Conservation (phyloP, 2,888 invertebrate genomes). For the Drosophila borealis region DNA sequence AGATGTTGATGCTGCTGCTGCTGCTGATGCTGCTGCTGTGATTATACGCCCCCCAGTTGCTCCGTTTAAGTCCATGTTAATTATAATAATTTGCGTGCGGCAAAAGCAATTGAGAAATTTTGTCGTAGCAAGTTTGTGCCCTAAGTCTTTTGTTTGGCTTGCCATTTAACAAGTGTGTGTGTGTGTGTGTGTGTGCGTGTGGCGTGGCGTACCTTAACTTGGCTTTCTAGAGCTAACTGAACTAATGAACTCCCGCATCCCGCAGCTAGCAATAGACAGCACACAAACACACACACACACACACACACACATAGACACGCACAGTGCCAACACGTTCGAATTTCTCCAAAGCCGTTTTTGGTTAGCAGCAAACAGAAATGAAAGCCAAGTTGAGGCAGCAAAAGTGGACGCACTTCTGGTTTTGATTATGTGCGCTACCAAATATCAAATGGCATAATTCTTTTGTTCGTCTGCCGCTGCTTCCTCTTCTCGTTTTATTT, state of each 20-base stretch:
- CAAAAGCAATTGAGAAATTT: slow-evolving; percentile 57
- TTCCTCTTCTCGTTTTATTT: slow-evolving; percentile 36
- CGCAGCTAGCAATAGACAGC: slow-evolving; percentile 48
- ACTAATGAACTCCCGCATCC: slow-evolving; percentile 70
- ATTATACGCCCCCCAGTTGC: slow-evolving; percentile 42
- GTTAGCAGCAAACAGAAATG: slow-evolving; percentile 71
- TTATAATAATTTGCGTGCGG: slow-evolving; percentile 69
- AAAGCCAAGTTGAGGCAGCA: slow-evolving; percentile 64
- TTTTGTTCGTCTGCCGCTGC: slow-evolving; percentile 58
- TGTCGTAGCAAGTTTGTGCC: slow-evolving; percentile 53
- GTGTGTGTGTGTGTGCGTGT: background rate
- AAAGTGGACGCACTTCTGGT: slow-evolving; percentile 69
- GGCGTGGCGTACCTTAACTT: slow-evolving; percentile 9
- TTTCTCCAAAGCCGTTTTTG: slow-evolving; percentile 77
- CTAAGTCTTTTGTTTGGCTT: slow-evolving; percentile 66
- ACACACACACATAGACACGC: slow-evolving; percentile 5
- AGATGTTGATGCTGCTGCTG: slow-evolving; percentile 17
- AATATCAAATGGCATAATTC: slow-evolving; percentile 77
- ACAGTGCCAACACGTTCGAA: slow-evolving; percentile 53
- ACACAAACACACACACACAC: slow-evolving; percentile 19
- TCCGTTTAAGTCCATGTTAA: slow-evolving; percentile 61
- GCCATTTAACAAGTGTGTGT: slow-evolving; percentile 1
- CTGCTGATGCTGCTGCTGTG: slow-evolving; percentile 6
- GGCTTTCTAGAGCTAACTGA: slow-evolving; percentile 62
- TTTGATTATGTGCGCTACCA: slow-evolving; percentile 57